Base-by-base conservation (phyloP, 2,888 invertebrate species). In the Thumatha senex region DNA sequence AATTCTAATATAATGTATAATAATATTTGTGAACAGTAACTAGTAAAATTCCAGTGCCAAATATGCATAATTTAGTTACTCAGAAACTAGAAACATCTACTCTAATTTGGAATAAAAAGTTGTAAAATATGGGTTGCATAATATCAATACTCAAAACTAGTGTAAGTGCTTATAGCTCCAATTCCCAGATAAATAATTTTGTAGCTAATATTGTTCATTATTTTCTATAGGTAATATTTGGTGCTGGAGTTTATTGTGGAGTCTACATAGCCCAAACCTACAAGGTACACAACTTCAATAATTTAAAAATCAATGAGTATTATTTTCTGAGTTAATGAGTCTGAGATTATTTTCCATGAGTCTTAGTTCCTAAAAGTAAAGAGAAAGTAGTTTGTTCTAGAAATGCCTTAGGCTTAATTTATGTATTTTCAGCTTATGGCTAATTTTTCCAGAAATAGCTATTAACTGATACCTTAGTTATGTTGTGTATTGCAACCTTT, bases 231-330 rank as follows among this genome's bases (percentile, higher is more conserved):
- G 67, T 95, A 51, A 93, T 94, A 49, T 94, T 96, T 78, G 89
- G 94, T 29, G 72, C 93, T 56, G 96, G 96, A 34, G 78, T 96
- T 40, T 96, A 96, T 76, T 90, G 95, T 43, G 96, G 96, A 40
- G 92, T 96, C 47, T 96, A 95, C 74, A 70, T 95, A 63, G 93
- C 93, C 65, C 96, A 96, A 89, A 96, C 65, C 41, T 67, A 67
- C 38, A 45, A 68, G 67, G 67, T 68, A 95, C 51, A 12, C 34
- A 5, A 13, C 7, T 30, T 7, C 15, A 18, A 0, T 8, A 24
- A 2, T 10, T 7, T 10, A 3, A 1, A 8, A 43, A 9, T 8
- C 10, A 2, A 2, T 10, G 12, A 36, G 10, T 11, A 14, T 36
- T 24, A n/a, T n/a, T n/a, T n/a, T n/a, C n/a, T n/a, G n/a, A n/a